Percentiles rank a stretch among this genome's conserved stretches.
These are phyloP conservation scores for Drosophila mettleri DNA, from an alignment of 2,888 invertebrate genomes.

Conservation along the genomic window DNA sequence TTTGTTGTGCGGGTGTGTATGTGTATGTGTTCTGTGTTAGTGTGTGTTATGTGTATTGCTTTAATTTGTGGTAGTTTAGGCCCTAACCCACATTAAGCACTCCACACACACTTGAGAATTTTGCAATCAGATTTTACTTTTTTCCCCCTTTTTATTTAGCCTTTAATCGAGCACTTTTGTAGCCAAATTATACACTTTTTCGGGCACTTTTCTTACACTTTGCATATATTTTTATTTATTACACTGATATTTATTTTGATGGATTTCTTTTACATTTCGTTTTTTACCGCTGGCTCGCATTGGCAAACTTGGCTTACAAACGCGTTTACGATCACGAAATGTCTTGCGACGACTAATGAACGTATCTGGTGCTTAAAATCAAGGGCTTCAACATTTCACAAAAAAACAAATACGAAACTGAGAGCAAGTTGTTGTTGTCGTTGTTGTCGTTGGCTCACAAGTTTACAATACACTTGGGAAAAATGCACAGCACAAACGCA, in stretches of 20 bases:
- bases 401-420: slow-evolving; percentile 51
- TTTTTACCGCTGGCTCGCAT: slow-evolving; percentile 40
- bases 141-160: slow-evolving; percentile 8
- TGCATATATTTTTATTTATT: neutral
- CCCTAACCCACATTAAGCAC: slow-evolving; percentile 71
- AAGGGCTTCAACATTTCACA: slow-evolving; percentile 83
- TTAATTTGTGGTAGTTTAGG: slow-evolving; percentile 62
- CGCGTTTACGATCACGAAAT: slow-evolving; percentile 81
- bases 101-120: slow-evolving; percentile 47
- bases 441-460: slow-evolving; percentile 43
- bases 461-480: slow-evolving; percentile 76
- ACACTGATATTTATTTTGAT: neutral
- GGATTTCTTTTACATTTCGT: neutral
- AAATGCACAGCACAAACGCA: slow-evolving; percentile 74
- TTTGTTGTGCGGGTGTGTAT: slow-evolving; percentile 57
- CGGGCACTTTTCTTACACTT: slow-evolving; percentile 12
- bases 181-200: slow-evolving; percentile 3
- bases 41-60: slow-evolving; percentile 24
- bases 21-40: slow-evolving; percentile 29
- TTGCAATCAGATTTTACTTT: slow-evolving; percentile 53
- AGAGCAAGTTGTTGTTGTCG: slow-evolving; percentile 32
- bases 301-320: slow-evolving; percentile 53
- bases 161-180: slow-evolving; percentile 14
- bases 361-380: slow-evolving; percentile 82
- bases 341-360: slow-evolving; percentile 82